Conservation (phyloP, 2,113 vertebrate species). For the Alligator sinensis region DNA sequence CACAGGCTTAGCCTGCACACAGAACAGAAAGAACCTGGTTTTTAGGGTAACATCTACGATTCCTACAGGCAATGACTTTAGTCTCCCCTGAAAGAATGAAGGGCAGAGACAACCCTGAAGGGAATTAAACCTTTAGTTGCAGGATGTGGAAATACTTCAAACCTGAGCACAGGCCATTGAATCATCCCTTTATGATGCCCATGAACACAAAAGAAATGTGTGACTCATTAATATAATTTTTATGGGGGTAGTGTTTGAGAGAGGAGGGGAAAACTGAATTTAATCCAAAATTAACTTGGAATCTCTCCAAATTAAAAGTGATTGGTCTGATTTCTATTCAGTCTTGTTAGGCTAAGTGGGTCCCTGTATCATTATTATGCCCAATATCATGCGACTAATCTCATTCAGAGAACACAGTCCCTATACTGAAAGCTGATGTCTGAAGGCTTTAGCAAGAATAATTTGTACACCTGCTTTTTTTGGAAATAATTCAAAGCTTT, state of each 20-base stretch:
- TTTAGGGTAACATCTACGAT: neutral
- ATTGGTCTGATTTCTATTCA: neutral
- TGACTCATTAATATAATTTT: neutral
- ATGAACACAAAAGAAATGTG: neutral
- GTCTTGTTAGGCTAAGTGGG: neutral
- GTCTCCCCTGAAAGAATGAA: neutral
- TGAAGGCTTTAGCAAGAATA: neutral
- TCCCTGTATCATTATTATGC: neutral
- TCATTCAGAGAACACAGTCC: neutral
- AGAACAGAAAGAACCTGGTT: neutral
- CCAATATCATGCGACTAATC: neutral
- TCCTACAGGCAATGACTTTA: neutral
- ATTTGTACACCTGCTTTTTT: conserved; percentile 4
- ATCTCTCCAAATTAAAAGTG: neutral
- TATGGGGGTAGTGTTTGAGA: neutral
- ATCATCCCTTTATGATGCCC: neutral
- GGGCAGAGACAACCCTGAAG: neutral
- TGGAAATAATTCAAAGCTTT: conserved; percentile 38
- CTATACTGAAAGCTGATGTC: neutral
- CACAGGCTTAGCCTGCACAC: neutral
- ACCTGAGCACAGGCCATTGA: neutral
- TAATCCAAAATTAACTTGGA: conserved; percentile 44
- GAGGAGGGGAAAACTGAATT: neutral
- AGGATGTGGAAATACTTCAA: neutral
- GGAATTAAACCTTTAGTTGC: neutral